Percentiles rank a stretch among this genome's conserved stretches.
Evolutionary conservation across 2,797 vertebrate genomes (phyloP).

Genomic region (Myotis pilosus): DNA sequence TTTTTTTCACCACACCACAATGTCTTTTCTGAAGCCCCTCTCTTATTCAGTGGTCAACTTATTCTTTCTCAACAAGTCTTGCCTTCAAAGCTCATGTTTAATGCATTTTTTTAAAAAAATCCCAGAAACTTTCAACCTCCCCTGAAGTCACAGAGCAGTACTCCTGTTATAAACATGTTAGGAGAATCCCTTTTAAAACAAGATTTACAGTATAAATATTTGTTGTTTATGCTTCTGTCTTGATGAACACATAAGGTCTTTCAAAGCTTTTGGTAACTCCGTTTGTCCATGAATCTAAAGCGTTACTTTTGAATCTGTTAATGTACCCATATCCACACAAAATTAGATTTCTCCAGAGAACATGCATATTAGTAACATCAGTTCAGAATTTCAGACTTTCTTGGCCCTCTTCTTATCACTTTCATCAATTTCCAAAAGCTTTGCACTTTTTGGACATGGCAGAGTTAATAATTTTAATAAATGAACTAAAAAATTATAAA

Average conservation of each 20-base stretch:
- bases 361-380: neutral
- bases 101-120: neutral
- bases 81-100: neutral
- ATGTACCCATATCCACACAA: neutral
- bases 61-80: neutral
- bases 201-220: neutral
- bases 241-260: neutral
- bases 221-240: neutral
- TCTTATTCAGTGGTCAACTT: neutral
- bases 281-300: neutral
- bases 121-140: neutral
- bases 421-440: neutral
- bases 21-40: neutral
- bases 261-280: neutral
- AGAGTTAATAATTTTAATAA: slow-evolving; percentile 49
- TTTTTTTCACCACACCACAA: neutral
- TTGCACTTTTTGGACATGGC: neutral
- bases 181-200: neutral
- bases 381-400: neutral
- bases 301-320: neutral
- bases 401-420: neutral
- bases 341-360: slow-evolving; percentile 6
- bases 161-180: neutral
- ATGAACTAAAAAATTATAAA: slow-evolving; percentile 17
- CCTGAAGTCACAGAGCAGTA: neutral